phyloP scores from a whole-genome alignment of 2,888 invertebrate genomes.

The Acleris holmiana region DNA sequence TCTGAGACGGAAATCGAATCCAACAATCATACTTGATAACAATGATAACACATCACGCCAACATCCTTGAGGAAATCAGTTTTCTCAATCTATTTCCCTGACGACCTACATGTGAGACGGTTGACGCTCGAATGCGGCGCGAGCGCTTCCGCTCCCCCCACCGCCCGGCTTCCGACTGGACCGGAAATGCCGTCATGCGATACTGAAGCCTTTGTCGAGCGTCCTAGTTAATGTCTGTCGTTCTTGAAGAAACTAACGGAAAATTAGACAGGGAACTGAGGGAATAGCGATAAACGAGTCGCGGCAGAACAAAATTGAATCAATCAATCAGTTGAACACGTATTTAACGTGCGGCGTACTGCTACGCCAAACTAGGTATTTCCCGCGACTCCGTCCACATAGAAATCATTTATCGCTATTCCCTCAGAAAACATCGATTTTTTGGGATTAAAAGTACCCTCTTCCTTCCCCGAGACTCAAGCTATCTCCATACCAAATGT shows the following conservation, averaged over 20 bases:
- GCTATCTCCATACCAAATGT: too few species aligned
- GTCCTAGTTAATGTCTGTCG: slow-evolving; percentile 38
- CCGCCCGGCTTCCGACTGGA: slow-evolving; percentile 29
- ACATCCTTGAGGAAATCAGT: slow-evolving; percentile 30
- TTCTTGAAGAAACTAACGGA: neutral
- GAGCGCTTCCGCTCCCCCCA: slow-evolving; percentile 37
- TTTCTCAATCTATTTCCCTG: slow-evolving; percentile 40
- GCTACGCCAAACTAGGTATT: too few species aligned
- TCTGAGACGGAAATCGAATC: slow-evolving; percentile 10
- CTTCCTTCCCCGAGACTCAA: too few species aligned
- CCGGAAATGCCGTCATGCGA: slow-evolving; percentile 42
- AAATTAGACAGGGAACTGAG: too few species aligned
- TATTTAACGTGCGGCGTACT: too few species aligned
- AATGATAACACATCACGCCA: slow-evolving; percentile 13
- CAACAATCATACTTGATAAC: slow-evolving; percentile 4
- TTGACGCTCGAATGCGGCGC: slow-evolving; percentile 46
- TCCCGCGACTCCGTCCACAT: too few species aligned
- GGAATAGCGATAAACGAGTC: too few species aligned
- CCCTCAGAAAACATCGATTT: too few species aligned
- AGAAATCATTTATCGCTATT: too few species aligned
- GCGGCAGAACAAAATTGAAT: too few species aligned
- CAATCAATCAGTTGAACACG: too few species aligned
- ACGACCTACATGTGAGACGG: slow-evolving; percentile 52
- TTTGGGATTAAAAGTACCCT: too few species aligned
- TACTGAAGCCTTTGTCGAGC: slow-evolving; percentile 36